Evolutionary conservation across 2,888 invertebrate species (phyloP).

Genomic region (Idaea straminata): DNA sequence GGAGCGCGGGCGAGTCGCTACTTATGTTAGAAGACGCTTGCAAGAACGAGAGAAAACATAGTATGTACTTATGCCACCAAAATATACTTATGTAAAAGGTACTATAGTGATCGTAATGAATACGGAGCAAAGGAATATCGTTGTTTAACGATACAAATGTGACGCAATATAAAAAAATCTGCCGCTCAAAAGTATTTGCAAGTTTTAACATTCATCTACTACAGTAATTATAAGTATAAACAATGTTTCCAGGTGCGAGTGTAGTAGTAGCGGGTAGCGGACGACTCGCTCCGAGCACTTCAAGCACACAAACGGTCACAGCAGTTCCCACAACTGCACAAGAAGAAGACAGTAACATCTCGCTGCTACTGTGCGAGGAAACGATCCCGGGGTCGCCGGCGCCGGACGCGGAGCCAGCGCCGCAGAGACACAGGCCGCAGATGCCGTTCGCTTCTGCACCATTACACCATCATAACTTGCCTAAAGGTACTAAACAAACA

Average conservation of each 20-base stretch:
- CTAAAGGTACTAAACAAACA: slow-evolving; percentile 38
- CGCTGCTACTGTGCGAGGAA: slow-evolving; percentile 91
- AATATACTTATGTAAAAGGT: no score
- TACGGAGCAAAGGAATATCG: no score
- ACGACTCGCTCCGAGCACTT: slow-evolving; percentile 28
- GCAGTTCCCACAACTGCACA: slow-evolving; percentile 18
- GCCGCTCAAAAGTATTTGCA: no score
- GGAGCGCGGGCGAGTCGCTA: slow-evolving; percentile 73
- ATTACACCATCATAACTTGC: slow-evolving; percentile 56
- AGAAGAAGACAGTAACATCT: slow-evolving; percentile 84
- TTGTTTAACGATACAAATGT: no score
- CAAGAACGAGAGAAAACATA: slow-evolving; percentile 72
- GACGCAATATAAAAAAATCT: no score
- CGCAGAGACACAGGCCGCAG: slow-evolving; percentile 76
- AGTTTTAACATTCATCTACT: not conserved
- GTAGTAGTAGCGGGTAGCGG: slow-evolving; percentile 59
- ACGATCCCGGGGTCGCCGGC: slow-evolving; percentile 95
- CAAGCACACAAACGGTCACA: slow-evolving; percentile 13
- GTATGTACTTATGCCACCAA: slow-evolving; percentile 38
- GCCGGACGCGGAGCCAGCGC: slow-evolving; percentile 80
- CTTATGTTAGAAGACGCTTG: slow-evolving; percentile 75
- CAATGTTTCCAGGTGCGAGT: slow-evolving; percentile 44
- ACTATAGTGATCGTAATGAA: no score
- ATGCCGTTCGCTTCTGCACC: slow-evolving; percentile 87
- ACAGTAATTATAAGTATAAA: not conserved